phyloP scores from a whole-genome alignment of 2,888 invertebrate species.

The Coleophora flavipennella region DNA sequence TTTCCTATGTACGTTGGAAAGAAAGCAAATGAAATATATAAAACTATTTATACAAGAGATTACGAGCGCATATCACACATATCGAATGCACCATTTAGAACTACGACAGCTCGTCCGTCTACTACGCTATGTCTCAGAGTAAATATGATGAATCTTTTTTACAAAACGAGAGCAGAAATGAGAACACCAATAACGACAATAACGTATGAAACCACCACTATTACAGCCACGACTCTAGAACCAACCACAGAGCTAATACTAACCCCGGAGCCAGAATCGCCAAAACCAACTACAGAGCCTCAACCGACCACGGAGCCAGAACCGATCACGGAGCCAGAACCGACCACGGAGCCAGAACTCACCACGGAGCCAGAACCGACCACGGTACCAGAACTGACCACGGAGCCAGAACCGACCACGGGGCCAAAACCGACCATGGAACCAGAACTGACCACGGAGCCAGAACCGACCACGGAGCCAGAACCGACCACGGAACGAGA shows the following conservation, averaged over 20 bases:
- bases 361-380: neutral
- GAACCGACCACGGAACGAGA: neutral
- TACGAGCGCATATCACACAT: conserved; percentile 11
- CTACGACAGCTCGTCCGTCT: conserved; percentile 17
- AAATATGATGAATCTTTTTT: neutral
- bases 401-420: conserved; percentile 1
- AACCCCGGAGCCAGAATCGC: neutral
- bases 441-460: conserved; percentile 5
- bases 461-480: neutral
- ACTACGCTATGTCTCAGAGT: conserved; percentile 18
- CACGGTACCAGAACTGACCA: neutral
- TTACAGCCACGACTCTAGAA: no score
- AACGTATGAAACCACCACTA: no score
- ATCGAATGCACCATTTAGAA: conserved; percentile 30
- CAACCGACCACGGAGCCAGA: neutral
- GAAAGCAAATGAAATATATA: conserved; percentile 24
- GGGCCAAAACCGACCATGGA: neutral
- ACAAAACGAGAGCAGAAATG: neutral
- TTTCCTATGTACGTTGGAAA: conserved; percentile 46
- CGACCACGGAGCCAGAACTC: neutral
- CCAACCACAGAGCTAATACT: neutral
- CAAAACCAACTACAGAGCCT: neutral
- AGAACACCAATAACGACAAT: no score
- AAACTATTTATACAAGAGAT: conserved; percentile 28
- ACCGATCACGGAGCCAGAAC: neutral